Conservation (phyloP, 2,113 vertebrate genomes). For the Zapornia atra region DNA sequence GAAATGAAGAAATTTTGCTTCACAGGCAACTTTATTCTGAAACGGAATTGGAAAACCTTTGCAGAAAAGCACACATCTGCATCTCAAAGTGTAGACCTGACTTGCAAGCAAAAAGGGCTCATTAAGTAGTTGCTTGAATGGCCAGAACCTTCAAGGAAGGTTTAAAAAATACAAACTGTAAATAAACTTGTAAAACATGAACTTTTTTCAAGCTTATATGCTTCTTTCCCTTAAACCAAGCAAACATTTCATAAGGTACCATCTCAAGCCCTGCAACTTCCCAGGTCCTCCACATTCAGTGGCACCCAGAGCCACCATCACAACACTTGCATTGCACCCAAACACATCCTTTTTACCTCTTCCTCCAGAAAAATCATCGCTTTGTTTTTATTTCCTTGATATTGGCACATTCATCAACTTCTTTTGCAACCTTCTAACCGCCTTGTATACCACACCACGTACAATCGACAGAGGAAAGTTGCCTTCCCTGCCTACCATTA, state of each 20-base stretch:
- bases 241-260: neutral
- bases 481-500: neutral
- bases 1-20: neutral
- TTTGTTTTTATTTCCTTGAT: neutral
- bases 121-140: neutral
- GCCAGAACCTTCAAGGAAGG: neutral
- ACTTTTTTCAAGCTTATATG: neutral
- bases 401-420: neutral
- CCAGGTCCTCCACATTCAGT: neutral
- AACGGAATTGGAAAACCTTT: neutral
- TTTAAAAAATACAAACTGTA: neutral
- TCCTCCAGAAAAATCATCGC: neutral
- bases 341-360: neutral
- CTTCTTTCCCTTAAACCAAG: neutral
- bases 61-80: neutral
- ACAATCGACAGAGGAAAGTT: neutral
- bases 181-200: neutral
- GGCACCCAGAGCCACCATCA: neutral
- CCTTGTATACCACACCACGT: rapidly evolving
- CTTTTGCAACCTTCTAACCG: neutral
- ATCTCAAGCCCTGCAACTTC: neutral
- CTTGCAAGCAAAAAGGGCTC: neutral
- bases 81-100: neutral
- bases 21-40: neutral
- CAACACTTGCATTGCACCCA: neutral